phyloP scores from a whole-genome alignment of 1,140 invertebrate genomes.

The Protaetia brevitarsis region DNA sequence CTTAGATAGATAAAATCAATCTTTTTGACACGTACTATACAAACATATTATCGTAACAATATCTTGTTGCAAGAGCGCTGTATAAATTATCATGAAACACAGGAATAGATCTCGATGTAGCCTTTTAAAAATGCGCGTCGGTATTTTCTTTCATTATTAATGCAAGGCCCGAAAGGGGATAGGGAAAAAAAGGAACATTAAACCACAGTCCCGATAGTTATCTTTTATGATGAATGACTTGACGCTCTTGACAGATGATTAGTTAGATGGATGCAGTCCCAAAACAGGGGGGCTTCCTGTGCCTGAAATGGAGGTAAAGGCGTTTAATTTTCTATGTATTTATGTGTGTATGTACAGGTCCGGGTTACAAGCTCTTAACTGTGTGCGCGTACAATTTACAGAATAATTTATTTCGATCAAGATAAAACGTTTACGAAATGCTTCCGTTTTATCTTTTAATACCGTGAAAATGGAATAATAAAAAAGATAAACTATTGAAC shows the following conservation, averaged over 20 bases:
- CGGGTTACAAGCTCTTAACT: neutral
- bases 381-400: neutral
- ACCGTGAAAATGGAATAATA: no score
- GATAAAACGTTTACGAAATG: neutral
- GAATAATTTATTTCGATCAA: neutral
- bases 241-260: slow-evolving; percentile 11
- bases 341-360: neutral
- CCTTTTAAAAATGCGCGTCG: neutral
- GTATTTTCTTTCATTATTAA: slow-evolving; percentile 6
- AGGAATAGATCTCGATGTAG: neutral
- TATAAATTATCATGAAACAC: neutral
- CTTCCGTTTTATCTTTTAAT: no score
- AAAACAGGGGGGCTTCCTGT: slow-evolving; percentile 3
- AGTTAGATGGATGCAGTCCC: slow-evolving; percentile 8
- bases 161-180: neutral
- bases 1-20: no score
- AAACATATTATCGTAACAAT: no score
- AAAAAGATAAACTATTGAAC: no score
- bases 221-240: slow-evolving; percentile 16
- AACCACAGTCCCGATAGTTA: neutral
- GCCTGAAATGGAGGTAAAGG: neutral
- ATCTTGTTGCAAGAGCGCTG: no score
- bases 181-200: neutral
- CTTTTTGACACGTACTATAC: no score
- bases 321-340: neutral